Percentiles rank a stretch among this genome's conserved stretches.
Evolutionary conservation across 2,797 vertebrate genomes (phyloP).

Genomic region (Lepilemur ruficaudatus): DNA sequence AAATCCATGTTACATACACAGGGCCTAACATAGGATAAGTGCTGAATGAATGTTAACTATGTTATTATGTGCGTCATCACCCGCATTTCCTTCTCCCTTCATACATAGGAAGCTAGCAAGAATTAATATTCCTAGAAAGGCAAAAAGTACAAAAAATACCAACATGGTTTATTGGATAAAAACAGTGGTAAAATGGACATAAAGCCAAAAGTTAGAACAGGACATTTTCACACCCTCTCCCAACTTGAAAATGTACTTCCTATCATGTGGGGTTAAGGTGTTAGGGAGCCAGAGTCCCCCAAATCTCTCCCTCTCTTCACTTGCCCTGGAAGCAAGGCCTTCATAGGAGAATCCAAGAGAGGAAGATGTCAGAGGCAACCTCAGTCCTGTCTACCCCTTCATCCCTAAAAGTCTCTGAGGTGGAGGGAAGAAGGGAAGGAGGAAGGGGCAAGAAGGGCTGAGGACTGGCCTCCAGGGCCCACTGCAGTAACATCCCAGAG

Average conservation of each 20-base stretch:
- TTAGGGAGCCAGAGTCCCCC: not conserved
- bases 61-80: not conserved
- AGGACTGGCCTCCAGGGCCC: not conserved
- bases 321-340: slow-evolving; percentile 29
- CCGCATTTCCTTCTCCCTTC: not conserved
- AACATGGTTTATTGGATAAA: slow-evolving; percentile 85
- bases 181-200: slow-evolving; percentile 80
- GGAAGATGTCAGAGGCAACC: not conserved
- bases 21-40: not conserved
- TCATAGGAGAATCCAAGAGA: not conserved
- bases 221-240: slow-evolving; percentile 52
- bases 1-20: not conserved
- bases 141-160: slow-evolving; percentile 84
- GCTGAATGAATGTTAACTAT: slow-evolving; percentile 34
- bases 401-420: not conserved
- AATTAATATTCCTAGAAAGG: slow-evolving; percentile 58
- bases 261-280: slow-evolving; percentile 24
- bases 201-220: slow-evolving; percentile 72
- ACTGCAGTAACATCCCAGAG: slow-evolving; percentile 11
- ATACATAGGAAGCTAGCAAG: slow-evolving; percentile 20
- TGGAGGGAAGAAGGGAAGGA: slow-evolving; percentile 54
- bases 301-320: slow-evolving; percentile 5
- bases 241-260: not conserved
- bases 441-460: not conserved
- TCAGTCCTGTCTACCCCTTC: slow-evolving; percentile 47